Evolutionary conservation across 1,140 invertebrate genomes (phyloP), one percentile per base, ranked within the genome.

Genomic region (Heliconius himera): DNA sequence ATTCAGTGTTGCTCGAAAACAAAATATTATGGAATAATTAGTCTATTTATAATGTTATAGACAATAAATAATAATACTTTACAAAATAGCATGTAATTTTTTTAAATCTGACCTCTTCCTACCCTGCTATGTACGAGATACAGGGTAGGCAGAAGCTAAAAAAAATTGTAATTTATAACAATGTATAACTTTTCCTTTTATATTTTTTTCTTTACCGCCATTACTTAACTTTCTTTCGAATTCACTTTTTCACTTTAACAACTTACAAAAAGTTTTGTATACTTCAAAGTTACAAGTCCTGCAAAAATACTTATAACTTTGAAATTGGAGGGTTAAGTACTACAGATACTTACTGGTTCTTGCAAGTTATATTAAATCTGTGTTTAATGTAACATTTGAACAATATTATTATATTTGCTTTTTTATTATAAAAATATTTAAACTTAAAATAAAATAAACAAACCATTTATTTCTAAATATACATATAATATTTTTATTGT

Each of bases 1-100:
- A 56, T 56, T 56, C 54, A 56, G 54, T 56, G 54, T 56, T 56
- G 54, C 54, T 56, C 22, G n/a, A 22, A 22, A 56, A n/a, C 54
- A 56, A 56, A 56, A 56, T 22, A 5, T 22, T 3, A 56, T 46
- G 41, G 13, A 46, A 46, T 46, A 46, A 46, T 46, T 46, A 46
- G 41, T 46, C 41, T 46, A 16, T 5, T 16, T 3, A 46, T 16
- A 56, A 22, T 22, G 20, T 22, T 22, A 22, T 22, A 22, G 8
- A 56, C 0, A n/a, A 56, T 54, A 54, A 54, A 51, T 22, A 56
- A 8, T 22, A 56, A 56, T 46, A 46, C 13, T 46, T 16, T 46
- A 46, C 41, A 46, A 46, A 46, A 46, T 46, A 46, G 41, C 13
- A 16, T 16, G 13, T 46, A 46, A 46, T n/a, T n/a, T n/a, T n/a